Percentiles rank a stretch among this genome's conserved stretches.
Conservation (phyloP, 37 sponge, comb jelly and placozoan species). For the Ianthella basta region DNA sequence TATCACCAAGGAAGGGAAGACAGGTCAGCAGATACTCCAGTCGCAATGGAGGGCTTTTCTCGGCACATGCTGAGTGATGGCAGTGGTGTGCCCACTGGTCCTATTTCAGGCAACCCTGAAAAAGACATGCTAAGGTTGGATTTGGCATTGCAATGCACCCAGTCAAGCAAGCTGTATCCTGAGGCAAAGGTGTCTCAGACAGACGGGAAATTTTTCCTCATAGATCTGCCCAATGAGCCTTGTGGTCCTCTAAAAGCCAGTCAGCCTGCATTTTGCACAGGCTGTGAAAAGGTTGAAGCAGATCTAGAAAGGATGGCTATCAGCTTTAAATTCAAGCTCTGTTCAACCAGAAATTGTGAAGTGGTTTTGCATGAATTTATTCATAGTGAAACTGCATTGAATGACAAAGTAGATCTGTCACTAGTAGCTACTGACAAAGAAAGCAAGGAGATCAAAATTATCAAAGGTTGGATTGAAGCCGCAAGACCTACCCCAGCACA, state of each 20-base stretch:
- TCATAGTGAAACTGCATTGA: background rate
- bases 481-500: background rate
- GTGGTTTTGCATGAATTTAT: background rate
- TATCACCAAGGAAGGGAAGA: background rate
- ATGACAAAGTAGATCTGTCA: background rate
- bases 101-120: too few relatives aligned
- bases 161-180: slow-evolving; percentile 4
- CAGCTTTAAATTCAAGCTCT: slow-evolving; percentile 1
- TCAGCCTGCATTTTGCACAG: background rate
- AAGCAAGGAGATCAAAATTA: background rate
- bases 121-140: background rate
- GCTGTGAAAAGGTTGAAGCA: slow-evolving; percentile 3
- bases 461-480: background rate
- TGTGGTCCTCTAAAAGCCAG: background rate
- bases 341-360: background rate
- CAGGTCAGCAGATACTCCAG: background rate
- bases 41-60: too few relatives aligned
- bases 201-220: background rate
- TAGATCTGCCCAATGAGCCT: background rate
- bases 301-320: background rate
- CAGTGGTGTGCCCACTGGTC: too few relatives aligned
- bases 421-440: slow-evolving; percentile 7
- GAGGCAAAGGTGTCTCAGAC: background rate
- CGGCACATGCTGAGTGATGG: too few relatives aligned
- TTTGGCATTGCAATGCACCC: background rate